Percentiles rank a stretch among this genome's conserved stretches.
Evolutionary conservation across 1,140 invertebrate species (phyloP).

Genomic region (Macrotrachela quadricornifera): DNA sequence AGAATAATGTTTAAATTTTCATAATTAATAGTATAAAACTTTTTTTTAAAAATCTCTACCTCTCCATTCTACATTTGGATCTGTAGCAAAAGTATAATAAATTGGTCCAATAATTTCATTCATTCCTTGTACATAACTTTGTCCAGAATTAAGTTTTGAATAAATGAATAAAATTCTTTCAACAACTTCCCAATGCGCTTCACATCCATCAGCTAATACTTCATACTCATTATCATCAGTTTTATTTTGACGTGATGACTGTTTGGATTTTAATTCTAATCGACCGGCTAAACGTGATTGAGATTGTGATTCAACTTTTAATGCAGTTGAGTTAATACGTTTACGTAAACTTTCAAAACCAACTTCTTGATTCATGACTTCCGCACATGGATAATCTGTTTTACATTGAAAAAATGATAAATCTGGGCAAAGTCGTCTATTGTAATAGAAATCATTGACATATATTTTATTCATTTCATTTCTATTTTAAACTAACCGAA

Average conservation of each 20-base stretch:
- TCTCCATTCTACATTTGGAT: constrained; percentile 56
- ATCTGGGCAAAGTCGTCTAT: constrained; percentile 60
- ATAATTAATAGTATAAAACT: too few relatives aligned
- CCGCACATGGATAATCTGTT: constrained; percentile 47
- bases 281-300: too few relatives aligned
- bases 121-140: constrained; percentile 87
- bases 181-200: constrained; percentile 59
- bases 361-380: constrained; percentile 1
- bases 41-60: constrained; percentile 30
- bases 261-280: too few relatives aligned
- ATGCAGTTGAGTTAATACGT: constrained; percentile 39
- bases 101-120: constrained; percentile 97
- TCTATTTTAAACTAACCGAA: too few relatives aligned
- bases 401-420: constrained; percentile 87
- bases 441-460: too few relatives aligned
- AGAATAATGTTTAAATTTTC: too few relatives aligned
- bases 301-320: not conserved
- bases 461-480: too few relatives aligned
- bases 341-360: constrained; percentile 41
- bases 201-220: constrained; percentile 20
- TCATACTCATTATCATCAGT: constrained; percentile 5
- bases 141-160: constrained; percentile 87
- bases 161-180: constrained; percentile 89
- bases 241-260: too few relatives aligned
- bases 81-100: constrained; percentile 82